Base-by-base conservation (phyloP, 2,113 vertebrate species). In the Scytalopus superciliaris region DNA sequence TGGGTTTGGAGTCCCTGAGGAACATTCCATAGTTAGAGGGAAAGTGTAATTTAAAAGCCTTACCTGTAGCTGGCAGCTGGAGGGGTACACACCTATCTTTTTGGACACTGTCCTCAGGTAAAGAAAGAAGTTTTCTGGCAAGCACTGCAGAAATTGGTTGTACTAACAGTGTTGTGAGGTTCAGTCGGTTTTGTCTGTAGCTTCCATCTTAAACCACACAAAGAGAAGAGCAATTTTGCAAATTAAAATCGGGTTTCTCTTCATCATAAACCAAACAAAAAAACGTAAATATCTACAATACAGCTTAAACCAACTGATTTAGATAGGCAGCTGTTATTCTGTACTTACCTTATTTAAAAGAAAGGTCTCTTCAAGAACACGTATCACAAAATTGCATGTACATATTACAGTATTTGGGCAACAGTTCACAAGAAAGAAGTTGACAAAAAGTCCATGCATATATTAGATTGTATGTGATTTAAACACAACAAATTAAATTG, bases 81-180 rank as follows among this genome's bases (percentile, higher is more conserved):
- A 99, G 93, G 18, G 97, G 98, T n/a, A 77, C 33, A 49, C 99
- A 99, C 52, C 22, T 57, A 25, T 96, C 70, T 12, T 78, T 97
- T 74, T 82, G 96, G 42, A 56, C 45, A 64, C 66, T 25, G 25
- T 93, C 89, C 49, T 96, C 90, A 16, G 96, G 86, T 1, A 95
- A 95, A 42, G 98, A 98, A 68, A 98, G 30, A 7, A 99, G 96
- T 40, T 96, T 98, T 96, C 97, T 98, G 84, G 98, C 99, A 12
- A 99, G 98, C 53, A 94, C 86, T 18, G 98, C 96, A 44, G 99
- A 99, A 93, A 99, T 97, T 49, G 99, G 99, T 95, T 99, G 99
- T 13, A 99, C 99, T 80, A 99, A 83, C 44, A 99, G 82, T 5
- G 97, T 97, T 7, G 99, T 99, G 87, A 99, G 97, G 95, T 98